phyloP scores from a whole-genome alignment of 2,797 vertebrate genomes.

The Chromobotia macracanthus region DNA sequence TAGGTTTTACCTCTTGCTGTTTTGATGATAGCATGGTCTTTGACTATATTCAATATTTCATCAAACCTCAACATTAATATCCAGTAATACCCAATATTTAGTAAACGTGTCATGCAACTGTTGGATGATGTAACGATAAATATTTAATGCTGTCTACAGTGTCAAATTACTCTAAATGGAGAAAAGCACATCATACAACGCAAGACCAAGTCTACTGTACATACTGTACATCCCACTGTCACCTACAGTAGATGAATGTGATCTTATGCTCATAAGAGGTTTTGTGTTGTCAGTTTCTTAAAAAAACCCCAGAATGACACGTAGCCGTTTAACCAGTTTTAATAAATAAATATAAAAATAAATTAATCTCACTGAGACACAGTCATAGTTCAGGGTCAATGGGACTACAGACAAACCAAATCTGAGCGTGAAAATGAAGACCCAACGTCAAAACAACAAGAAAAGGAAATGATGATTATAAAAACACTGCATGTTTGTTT shows the following conservation, averaged over 20 bases:
- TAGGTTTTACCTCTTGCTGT: neutral
- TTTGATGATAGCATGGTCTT: too few relatives aligned
- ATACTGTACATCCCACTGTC: too few relatives aligned
- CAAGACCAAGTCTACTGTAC: neutral
- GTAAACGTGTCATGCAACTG: constrained; percentile 32
- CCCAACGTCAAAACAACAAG: constrained; percentile 36
- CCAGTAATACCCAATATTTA: too few relatives aligned
- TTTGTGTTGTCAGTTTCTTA: neutral
- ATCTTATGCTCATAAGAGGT: neutral
- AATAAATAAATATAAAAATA: constrained; percentile 86
- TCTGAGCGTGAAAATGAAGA: constrained; percentile 50
- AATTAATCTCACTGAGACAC: constrained; percentile 70
- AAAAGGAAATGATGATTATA: constrained; percentile 21
- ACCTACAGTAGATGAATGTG: neutral
- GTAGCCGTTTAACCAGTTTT: constrained; percentile 71
- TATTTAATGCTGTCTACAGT: constrained; percentile 19
- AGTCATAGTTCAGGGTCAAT: constrained; percentile 71
- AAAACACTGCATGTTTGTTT: constrained; percentile 6
- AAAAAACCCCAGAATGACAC: constrained; percentile 54
- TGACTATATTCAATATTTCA: constrained; percentile 10
- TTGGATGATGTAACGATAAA: too few relatives aligned
- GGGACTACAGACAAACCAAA: constrained; percentile 64
- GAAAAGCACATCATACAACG: constrained; percentile 6
- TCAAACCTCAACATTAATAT: neutral
- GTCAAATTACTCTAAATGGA: constrained; percentile 27